Evolutionary conservation across 2,113 vertebrate genomes (phyloP).

Genomic region (Malaclemys terrapin): DNA sequence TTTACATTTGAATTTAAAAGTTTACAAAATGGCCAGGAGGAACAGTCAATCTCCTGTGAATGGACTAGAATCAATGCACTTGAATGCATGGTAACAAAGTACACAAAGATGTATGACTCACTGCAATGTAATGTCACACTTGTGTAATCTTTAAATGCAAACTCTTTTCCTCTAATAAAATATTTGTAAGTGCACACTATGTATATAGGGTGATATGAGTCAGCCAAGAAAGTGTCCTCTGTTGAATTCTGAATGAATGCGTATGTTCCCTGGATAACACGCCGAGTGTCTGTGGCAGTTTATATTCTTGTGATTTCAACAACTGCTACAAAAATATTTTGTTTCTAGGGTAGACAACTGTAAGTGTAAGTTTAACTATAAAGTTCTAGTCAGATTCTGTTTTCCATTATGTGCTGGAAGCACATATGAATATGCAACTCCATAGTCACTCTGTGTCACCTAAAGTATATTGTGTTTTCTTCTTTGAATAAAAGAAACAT

Average conservation of each 20-base stretch:
- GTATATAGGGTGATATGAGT: slow-evolving; percentile 47
- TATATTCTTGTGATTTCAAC: slow-evolving; percentile 67
- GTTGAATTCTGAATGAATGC: slow-evolving; percentile 73
- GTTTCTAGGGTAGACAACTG: slow-evolving; percentile 70
- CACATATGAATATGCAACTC: neutral
- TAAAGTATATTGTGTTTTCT: neutral
- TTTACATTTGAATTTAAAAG: slow-evolving; percentile 30
- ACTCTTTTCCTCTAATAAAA: slow-evolving; percentile 69
- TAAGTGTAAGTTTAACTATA: neutral
- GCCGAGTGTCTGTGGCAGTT: slow-evolving; percentile 10
- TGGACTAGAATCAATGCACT: slow-evolving; percentile 56
- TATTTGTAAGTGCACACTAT: neutral
- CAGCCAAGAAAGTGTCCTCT: slow-evolving; percentile 52
- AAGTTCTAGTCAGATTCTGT: neutral
- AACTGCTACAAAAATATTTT: slow-evolving; percentile 70
- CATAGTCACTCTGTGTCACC: neutral
- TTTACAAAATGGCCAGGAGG: slow-evolving; percentile 61
- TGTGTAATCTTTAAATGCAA: slow-evolving; percentile 66
- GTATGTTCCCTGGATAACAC: slow-evolving; percentile 60
- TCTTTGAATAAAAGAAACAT: neutral
- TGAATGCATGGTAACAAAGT: slow-evolving; percentile 65
- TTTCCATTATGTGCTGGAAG: slow-evolving; percentile 8
- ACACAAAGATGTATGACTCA: slow-evolving; percentile 76
- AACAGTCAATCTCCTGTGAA: slow-evolving; percentile 63
- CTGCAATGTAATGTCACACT: slow-evolving; percentile 63